Conservation (phyloP, 2,888 invertebrate genomes). For the Meliscaeva auricollis region DNA sequence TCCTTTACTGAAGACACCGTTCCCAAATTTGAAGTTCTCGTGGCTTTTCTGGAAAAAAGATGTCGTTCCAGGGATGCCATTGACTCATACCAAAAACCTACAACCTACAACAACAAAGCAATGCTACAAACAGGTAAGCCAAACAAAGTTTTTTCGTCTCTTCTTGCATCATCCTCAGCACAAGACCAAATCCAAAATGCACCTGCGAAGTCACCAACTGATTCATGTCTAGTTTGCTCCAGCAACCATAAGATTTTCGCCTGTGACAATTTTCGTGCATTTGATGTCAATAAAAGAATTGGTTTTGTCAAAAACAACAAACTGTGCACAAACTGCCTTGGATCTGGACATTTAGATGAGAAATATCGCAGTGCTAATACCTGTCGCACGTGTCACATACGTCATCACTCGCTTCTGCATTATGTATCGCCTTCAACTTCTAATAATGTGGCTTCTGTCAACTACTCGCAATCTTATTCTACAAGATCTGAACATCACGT, state of each 20-base stretch:
- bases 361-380: too few species aligned
- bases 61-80: slow-evolving; percentile 42
- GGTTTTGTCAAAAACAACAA: background rate
- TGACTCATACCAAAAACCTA: background rate
- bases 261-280: slow-evolving; percentile 1
- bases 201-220: background rate
- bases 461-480: background rate
- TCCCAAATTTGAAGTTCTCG: slow-evolving; percentile 20
- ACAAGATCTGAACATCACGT: slow-evolving; percentile 19
- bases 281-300: background rate
- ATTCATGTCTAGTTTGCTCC: background rate
- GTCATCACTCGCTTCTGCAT: slow-evolving; percentile 14
- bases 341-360: background rate
- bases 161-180: background rate
- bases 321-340: slow-evolving; percentile 12
- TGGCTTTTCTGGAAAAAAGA: slow-evolving; percentile 42
- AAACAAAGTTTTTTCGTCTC: background rate
- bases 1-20: slow-evolving; percentile 1
- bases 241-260: background rate
- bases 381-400: too few species aligned
- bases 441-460: background rate
- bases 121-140: background rate
- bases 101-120: background rate
- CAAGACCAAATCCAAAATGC: background rate
- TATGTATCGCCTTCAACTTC: background rate